phyloP scores from a whole-genome alignment of 2,888 invertebrate genomes.

The Polymixis flavicincta region DNA sequence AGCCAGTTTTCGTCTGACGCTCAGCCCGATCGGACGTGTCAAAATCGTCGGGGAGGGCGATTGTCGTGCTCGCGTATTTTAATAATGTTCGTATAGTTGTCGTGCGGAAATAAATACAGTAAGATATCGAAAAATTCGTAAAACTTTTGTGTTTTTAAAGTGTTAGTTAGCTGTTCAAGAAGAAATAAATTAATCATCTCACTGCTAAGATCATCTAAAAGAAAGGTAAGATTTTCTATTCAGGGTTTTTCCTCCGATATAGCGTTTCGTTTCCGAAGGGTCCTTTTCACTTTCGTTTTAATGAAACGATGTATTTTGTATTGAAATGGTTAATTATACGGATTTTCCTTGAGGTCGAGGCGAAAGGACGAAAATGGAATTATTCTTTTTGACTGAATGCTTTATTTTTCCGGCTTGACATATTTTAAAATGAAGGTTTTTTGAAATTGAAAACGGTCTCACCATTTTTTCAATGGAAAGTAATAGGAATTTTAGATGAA shows the following conservation, averaged over 20 bases:
- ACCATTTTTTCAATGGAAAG: not conserved
- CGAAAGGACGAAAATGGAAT: conserved; percentile 15
- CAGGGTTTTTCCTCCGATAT: conserved; percentile 35
- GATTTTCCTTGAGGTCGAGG: conserved; percentile 43
- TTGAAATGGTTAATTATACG: conserved; percentile 70
- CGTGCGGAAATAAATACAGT: conserved; percentile 46
- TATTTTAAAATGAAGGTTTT: conserved; percentile 30
- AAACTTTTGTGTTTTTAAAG: conserved; percentile 48
- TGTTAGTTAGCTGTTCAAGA: conserved; percentile 51
- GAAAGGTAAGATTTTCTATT: conserved; percentile 64
- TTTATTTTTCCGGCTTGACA: conserved; percentile 10
- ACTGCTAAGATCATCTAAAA: conserved; percentile 34
- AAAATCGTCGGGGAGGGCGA: conserved; percentile 19
- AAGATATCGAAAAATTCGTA: not conserved
- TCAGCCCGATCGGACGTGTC: conserved; percentile 67
- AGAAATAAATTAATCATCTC: conserved; percentile 14
- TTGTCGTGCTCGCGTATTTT: conserved; percentile 59
- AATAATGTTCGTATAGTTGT: conserved; percentile 50
- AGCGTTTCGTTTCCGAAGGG: conserved; percentile 62
- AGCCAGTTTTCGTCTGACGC: conserved; percentile 74
- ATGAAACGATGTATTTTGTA: conserved; percentile 72
- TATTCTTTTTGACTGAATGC: conserved; percentile 11
- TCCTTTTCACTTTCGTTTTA: conserved; percentile 64
- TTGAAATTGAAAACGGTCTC: not conserved
- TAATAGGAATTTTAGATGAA: not conserved